Evolutionary conservation across 2,113 vertebrate species (phyloP).

Genomic region (Lampris incognitus): DNA sequence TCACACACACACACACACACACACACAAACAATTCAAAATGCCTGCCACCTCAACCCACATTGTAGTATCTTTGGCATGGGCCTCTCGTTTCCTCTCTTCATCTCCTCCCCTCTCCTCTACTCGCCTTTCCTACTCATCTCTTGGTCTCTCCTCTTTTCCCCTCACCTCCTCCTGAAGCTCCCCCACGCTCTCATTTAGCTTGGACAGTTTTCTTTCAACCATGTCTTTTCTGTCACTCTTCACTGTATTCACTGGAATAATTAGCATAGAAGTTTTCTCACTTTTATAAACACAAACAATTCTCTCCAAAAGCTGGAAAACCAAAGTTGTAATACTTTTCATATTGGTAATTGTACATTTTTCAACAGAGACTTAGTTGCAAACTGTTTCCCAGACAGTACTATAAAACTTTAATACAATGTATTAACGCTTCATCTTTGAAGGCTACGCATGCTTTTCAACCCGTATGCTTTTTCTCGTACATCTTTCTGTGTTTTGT

Average conservation of each 20-base stretch:
- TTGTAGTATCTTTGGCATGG: constrained; percentile 23
- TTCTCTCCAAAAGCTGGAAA: neutral
- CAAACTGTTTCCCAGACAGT: no score
- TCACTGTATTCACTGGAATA: no score
- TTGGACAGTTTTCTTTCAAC: constrained; percentile 35
- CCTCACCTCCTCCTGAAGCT: constrained; percentile 50
- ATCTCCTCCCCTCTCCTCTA: constrained; percentile 24
- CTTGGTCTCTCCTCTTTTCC: constrained; percentile 16
- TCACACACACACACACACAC: neutral
- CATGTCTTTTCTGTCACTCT: no score
- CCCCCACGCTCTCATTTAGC: constrained; percentile 36
- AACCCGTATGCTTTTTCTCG: no score
- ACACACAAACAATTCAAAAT: constrained; percentile 49
- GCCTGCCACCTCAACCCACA: constrained; percentile 32
- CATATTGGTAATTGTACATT: no score
- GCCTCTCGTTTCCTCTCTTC: constrained; percentile 33
- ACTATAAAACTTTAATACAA: no score
- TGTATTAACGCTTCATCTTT: no score
- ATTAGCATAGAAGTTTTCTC: neutral
- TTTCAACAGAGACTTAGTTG: no score
- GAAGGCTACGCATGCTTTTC: no score
- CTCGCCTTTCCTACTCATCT: neutral
- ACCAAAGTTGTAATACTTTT: neutral
- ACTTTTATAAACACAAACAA: neutral
- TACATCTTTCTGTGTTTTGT: neutral